Evolutionary conservation across 2,888 invertebrate species (phyloP).

Genomic region (Orthosia cruda): DNA sequence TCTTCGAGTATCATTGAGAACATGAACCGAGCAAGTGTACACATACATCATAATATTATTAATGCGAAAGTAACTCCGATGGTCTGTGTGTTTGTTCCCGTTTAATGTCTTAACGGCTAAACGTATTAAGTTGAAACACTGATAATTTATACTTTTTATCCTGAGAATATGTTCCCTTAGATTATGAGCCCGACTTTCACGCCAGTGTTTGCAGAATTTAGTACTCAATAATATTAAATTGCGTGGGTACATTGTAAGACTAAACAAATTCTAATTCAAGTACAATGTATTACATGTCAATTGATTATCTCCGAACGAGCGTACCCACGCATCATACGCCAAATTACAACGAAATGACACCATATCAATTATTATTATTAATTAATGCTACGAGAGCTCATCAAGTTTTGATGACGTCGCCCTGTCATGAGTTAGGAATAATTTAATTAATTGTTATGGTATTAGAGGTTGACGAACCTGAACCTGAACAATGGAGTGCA

Average conservation of each 20-base stretch:
- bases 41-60: no score
- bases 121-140: no score
- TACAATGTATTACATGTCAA: not conserved
- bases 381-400: conserved; percentile 21
- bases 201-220: no score
- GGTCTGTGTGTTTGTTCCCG: no score
- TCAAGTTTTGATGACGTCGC: conserved; percentile 30
- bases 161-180: no score
- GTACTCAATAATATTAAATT: not conserved
- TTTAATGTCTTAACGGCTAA: no score
- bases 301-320: conserved; percentile 1
- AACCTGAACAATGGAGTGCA: not conserved
- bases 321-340: not conserved
- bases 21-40: no score
- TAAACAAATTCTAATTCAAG: conserved; percentile 4
- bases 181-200: no score
- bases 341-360: not conserved
- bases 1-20: no score
- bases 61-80: no score
- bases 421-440: conserved; percentile 16
- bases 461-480: not conserved
- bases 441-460: conserved; percentile 8
- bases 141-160: no score
- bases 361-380: conserved; percentile 40
- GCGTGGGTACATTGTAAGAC: not conserved